Conservation (phyloP, 2,113 vertebrate genomes). For the Semnornis frantzii region DNA sequence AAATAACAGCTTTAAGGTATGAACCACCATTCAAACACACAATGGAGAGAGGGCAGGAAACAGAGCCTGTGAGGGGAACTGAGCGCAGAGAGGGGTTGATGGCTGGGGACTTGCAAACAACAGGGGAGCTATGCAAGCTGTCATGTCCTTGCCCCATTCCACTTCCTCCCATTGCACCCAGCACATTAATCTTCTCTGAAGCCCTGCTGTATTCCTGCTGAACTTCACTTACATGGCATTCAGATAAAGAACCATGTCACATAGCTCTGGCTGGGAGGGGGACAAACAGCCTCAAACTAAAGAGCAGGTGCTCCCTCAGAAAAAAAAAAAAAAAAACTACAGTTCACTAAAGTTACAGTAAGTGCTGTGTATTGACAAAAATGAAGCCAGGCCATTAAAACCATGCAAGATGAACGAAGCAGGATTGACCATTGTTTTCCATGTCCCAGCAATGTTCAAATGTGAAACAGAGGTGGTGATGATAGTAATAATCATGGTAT, state of each 20-base stretch:
- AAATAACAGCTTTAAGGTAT: conserved; percentile 78
- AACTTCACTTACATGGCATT: not conserved
- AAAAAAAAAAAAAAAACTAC: not conserved
- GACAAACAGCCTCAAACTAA: not conserved
- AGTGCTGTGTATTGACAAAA: not conserved
- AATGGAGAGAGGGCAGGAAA: not conserved
- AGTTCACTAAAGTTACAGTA: not conserved
- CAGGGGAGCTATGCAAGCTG: not conserved
- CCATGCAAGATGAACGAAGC: not conserved
- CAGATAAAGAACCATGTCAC: accelerated
- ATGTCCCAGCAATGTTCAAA: not conserved
- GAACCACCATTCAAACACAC: conserved; percentile 55
- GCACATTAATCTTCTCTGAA: not conserved
- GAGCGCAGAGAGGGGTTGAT: not conserved
- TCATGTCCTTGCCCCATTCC: accelerated
- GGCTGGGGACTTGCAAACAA: not conserved
- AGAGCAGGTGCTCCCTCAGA: not conserved
- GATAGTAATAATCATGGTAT: not conserved
- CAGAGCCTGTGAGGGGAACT: not conserved
- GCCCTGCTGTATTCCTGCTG: not conserved
- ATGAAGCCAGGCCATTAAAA: not conserved
- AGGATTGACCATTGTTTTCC: not conserved
- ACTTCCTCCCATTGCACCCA: not conserved
- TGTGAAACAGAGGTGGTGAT: not conserved
- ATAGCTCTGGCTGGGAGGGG: not conserved